Conservation (phyloP, 2,888 invertebrate genomes). For the Perdita meconis region DNA sequence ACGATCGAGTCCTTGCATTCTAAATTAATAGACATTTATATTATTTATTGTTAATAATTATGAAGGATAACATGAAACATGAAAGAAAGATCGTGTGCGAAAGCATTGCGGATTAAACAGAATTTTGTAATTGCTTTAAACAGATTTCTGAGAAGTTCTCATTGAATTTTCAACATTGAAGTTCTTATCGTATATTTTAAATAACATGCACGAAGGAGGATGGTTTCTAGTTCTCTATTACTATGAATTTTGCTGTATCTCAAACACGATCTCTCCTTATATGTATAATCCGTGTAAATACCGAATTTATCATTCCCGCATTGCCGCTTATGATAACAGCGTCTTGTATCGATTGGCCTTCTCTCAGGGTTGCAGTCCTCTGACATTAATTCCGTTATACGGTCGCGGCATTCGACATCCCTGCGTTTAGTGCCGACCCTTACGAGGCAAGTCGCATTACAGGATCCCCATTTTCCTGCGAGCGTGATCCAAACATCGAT, state of each 20-base stretch:
- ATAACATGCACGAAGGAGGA: not conserved
- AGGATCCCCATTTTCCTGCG: slow-evolving; percentile 78
- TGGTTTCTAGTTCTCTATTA: too few relatives aligned
- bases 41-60: not conserved
- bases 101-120: not conserved
- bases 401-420: slow-evolving; percentile 77
- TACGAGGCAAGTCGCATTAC: slow-evolving; percentile 77
- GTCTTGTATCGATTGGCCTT: slow-evolving; percentile 76
- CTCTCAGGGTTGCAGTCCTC: slow-evolving; percentile 76
- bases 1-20: slow-evolving; percentile 78
- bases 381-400: slow-evolving; percentile 74
- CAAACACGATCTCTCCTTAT: not conserved
- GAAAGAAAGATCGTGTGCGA: too few relatives aligned
- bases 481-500: slow-evolving; percentile 27
- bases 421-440: slow-evolving; percentile 77
- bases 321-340: slow-evolving; percentile 78
- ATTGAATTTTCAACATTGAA: too few relatives aligned
- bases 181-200: too few relatives aligned
- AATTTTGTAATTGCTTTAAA: too few relatives aligned
- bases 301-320: slow-evolving; percentile 77
- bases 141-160: too few relatives aligned
- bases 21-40: slow-evolving; percentile 52
- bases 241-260: not conserved
- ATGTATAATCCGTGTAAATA: slow-evolving; percentile 62
- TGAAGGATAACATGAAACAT: too few relatives aligned